Conservation (phyloP, 2,797 vertebrate genomes). For the Hyperoplus immaculatus region DNA sequence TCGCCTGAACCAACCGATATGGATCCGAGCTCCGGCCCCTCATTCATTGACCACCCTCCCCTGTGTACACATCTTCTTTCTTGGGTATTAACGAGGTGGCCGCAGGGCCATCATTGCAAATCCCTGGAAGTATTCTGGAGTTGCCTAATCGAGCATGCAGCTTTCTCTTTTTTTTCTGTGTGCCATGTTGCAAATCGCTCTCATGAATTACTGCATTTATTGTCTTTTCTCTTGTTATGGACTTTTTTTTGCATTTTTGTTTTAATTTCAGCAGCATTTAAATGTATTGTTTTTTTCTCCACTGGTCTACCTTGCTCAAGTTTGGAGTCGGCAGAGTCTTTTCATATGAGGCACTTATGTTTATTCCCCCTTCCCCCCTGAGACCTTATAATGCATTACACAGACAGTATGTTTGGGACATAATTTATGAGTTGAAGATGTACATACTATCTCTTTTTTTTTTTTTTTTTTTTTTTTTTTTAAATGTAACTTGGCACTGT, state of each 20-base stretch:
- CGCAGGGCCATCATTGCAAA: conserved; percentile 60
- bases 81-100: conserved; percentile 49
- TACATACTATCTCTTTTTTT: conserved; percentile 78
- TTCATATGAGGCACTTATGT: conserved; percentile 64
- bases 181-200: conserved; percentile 73
- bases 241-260: conserved; percentile 47
- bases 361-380: conserved; percentile 33
- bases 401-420: conserved; percentile 75
- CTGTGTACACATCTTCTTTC: conserved; percentile 38
- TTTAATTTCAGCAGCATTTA: conserved; percentile 55
- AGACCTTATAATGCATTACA: conserved; percentile 78
- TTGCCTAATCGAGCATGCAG: conserved; percentile 59
- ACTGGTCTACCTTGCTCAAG: conserved; percentile 49
- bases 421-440: conserved; percentile 84
- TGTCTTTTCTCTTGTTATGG: conserved; percentile 32
- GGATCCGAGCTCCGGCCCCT: conserved; percentile 27
- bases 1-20: conserved; percentile 45
- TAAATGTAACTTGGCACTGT: conserved; percentile 69
- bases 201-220: conserved; percentile 67
- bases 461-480: conserved; percentile 49
- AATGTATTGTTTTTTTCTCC: not conserved
- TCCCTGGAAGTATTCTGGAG: conserved; percentile 67
- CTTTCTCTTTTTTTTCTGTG: conserved; percentile 62
- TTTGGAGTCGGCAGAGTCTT: conserved; percentile 58
- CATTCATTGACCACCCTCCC: conserved; percentile 32